These are phyloP conservation scores for Schizotus pectinicornis DNA, from an alignment of 2,888 invertebrate species.

Conservation along the genomic window DNA sequence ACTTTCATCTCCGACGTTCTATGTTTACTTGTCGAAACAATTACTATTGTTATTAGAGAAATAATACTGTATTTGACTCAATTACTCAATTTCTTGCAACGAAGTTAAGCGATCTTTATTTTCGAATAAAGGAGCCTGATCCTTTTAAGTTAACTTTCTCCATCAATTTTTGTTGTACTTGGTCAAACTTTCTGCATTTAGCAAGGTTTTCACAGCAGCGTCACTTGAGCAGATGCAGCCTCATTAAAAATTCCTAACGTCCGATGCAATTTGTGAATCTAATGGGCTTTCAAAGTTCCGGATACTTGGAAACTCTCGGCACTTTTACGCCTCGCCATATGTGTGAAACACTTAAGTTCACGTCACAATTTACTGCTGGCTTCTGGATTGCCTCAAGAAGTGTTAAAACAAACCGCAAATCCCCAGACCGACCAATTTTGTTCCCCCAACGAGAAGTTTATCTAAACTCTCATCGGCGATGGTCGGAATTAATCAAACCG, in stretches of 20 bases:
- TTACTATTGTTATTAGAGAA: too few relatives aligned
- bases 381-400: constrained; percentile 1
- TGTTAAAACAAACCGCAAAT: not conserved
- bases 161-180: too few relatives aligned
- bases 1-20: too few relatives aligned
- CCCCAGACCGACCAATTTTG: constrained; percentile 6
- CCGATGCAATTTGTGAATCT: constrained; percentile 25
- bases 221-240: not conserved
- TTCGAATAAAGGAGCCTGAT: too few relatives aligned
- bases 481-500: constrained; percentile 24
- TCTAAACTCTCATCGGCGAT: not conserved
- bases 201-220: constrained; percentile 1
- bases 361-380: constrained; percentile 7
- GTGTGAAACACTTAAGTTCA: constrained; percentile 25
- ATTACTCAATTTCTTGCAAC: too few relatives aligned
- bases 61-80: too few relatives aligned
- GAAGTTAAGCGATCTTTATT: too few relatives aligned
- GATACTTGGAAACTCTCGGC: constrained; percentile 9
- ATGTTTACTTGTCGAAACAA: too few relatives aligned
- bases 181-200: too few relatives aligned
- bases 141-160: too few relatives aligned
- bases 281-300: constrained; percentile 28
- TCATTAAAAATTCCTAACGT: constrained; percentile 14
- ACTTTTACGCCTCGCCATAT: constrained; percentile 20
- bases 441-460: constrained; percentile 10